phyloP scores from a whole-genome alignment of 2,113 vertebrate genomes.

The Platysternon megacephalum region DNA sequence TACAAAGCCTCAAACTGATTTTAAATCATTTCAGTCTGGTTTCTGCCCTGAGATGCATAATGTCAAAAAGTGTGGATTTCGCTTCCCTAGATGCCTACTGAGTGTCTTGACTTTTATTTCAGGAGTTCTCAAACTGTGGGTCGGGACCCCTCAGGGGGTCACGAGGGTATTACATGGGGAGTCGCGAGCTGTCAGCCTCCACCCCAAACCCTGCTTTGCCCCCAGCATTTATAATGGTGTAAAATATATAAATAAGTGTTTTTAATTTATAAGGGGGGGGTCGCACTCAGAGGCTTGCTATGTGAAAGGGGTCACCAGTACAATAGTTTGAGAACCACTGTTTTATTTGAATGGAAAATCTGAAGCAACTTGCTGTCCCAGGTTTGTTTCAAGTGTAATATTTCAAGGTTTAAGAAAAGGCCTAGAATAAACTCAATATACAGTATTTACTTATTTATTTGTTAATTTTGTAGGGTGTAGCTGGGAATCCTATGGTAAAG shows the following conservation, averaged over 20 bases:
- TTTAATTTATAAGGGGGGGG: too few species aligned
- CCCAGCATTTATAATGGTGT: too few species aligned
- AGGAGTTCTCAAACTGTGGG: too few species aligned
- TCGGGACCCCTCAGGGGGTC: too few species aligned
- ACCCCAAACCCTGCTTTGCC: too few species aligned
- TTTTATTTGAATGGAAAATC: not conserved
- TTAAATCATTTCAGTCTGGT: not conserved
- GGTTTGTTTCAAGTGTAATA: not conserved
- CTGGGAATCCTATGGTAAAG: conserved; percentile 93
- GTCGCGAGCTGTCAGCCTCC: too few species aligned
- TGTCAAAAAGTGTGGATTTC: not conserved
- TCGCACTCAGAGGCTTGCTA: too few species aligned
- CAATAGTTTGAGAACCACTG: too few species aligned
- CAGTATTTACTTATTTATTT: conserved; percentile 1
- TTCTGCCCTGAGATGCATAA: not conserved
- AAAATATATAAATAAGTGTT: too few species aligned
- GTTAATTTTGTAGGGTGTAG: conserved; percentile 86
- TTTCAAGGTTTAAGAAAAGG: not conserved
- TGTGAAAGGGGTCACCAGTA: too few species aligned
- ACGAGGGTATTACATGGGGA: too few species aligned
- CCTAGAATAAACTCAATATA: not conserved
- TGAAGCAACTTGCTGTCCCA: not conserved
- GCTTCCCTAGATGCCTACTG: not conserved
- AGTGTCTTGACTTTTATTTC: not conserved
- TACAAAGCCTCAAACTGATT: not conserved